Evolutionary conservation across 1,140 invertebrate genomes (phyloP).

Genomic region (Drosophila kanapiae): DNA sequence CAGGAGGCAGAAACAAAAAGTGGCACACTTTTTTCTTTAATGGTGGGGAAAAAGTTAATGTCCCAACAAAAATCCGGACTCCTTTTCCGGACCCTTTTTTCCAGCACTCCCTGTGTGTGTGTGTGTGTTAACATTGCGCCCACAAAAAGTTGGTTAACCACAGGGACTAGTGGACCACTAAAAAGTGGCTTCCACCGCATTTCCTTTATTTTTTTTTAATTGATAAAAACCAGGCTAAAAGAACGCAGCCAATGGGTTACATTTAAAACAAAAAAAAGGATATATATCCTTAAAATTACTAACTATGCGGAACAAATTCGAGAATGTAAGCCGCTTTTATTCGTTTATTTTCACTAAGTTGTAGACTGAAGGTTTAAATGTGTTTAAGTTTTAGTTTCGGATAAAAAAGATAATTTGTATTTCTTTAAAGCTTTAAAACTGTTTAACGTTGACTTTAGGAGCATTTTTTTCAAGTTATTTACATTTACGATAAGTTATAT

Average conservation of each 20-base stretch:
- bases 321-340: not conserved
- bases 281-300: too few relatives aligned
- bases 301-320: not conserved
- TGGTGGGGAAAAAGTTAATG: slow-evolving; percentile 45
- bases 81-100: slow-evolving; percentile 18
- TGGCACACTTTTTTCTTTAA: slow-evolving; percentile 37
- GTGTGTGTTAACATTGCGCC: slow-evolving; percentile 14
- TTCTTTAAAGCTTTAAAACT: too few relatives aligned
- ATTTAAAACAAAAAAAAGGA: not conserved
- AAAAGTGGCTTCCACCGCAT: not conserved
- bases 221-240: slow-evolving; percentile 9
- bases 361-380: too few relatives aligned
- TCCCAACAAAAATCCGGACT: slow-evolving; percentile 19
- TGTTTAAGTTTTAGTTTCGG: too few relatives aligned
- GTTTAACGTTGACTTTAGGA: too few relatives aligned
- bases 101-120: not conserved
- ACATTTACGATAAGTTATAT: too few relatives aligned
- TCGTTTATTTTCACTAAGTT: too few relatives aligned
- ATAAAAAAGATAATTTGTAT: too few relatives aligned
- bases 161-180: not conserved
- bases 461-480: too few relatives aligned
- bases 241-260: not conserved
- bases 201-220: not conserved
- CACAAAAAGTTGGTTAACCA: slow-evolving; percentile 42
- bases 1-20: slow-evolving; percentile 37